Evolutionary conservation across 2,113 vertebrate genomes (phyloP).

Genomic region (Gavia stellata): DNA sequence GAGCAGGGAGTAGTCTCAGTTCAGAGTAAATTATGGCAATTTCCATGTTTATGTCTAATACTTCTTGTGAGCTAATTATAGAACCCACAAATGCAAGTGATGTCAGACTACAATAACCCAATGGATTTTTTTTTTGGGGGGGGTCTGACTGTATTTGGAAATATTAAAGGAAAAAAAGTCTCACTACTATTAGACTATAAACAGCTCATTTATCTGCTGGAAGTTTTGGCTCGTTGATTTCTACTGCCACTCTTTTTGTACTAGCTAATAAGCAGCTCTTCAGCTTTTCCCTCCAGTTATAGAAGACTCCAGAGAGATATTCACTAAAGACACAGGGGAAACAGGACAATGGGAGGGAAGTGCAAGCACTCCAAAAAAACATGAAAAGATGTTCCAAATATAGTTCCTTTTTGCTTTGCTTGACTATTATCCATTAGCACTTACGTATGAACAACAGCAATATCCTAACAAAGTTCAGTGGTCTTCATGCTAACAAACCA

Average conservation of each 20-base stretch:
- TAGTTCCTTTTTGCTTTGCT: neutral
- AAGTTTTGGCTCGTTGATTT: neutral
- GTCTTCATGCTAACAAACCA: neutral
- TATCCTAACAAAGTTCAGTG: neutral
- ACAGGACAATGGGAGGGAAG: neutral
- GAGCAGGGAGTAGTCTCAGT: neutral
- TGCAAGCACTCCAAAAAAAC: neutral
- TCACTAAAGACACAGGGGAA: neutral
- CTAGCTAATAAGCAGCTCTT: neutral
- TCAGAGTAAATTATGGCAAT: neutral
- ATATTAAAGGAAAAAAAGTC: neutral
- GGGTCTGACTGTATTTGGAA: neutral
- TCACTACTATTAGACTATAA: neutral
- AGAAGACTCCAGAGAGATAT: neutral
- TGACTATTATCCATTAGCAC: neutral
- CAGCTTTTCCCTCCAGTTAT: neutral
- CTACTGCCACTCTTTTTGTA: neutral
- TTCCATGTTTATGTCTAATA: neutral
- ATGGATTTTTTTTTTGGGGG: rapidly evolving
- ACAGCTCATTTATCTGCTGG: neutral
- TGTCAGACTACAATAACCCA: neutral
- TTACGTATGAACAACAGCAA: neutral
- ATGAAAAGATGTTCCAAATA: neutral
- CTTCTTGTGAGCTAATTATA: neutral
- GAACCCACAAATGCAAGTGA: neutral